Evolutionary conservation across 1,140 invertebrate genomes (phyloP).

Genomic region (Marisa cornuarietis): DNA sequence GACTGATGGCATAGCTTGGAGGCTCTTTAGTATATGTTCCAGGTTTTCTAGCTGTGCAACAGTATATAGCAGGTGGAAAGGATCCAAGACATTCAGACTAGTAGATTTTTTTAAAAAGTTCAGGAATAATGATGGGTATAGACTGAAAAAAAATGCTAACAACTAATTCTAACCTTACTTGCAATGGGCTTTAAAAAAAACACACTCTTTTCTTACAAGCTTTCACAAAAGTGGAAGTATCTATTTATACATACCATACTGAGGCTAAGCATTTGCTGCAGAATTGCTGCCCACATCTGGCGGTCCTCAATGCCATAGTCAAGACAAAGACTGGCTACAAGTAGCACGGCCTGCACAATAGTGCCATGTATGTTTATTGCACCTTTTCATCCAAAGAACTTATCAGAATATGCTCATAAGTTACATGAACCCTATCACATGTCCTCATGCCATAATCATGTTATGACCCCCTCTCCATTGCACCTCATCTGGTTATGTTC

Average conservation of each 20-base stretch:
- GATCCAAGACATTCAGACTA: too few relatives aligned
- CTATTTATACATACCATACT: conserved; percentile 38
- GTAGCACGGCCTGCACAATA: conserved; percentile 40
- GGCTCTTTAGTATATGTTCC: conserved; percentile 42
- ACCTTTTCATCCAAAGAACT: not conserved
- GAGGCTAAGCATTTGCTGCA: conserved; percentile 46
- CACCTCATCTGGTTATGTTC: too few relatives aligned
- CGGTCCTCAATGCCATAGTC: conserved; percentile 48
- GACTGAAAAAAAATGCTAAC: too few relatives aligned
- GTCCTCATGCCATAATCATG: not conserved
- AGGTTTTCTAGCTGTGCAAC: conserved; percentile 34
- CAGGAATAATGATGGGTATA: too few relatives aligned
- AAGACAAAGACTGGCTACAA: conserved; percentile 48
- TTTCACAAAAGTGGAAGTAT: too few relatives aligned
- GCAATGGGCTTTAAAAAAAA: too few relatives aligned
- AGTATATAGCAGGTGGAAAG: too few relatives aligned
- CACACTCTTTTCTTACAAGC: too few relatives aligned
- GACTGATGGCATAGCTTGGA: conserved; percentile 38
- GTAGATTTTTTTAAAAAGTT: too few relatives aligned
- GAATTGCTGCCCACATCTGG: conserved; percentile 46
- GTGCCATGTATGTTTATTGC: not conserved
- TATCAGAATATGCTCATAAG: too few relatives aligned
- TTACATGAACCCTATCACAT: not conserved
- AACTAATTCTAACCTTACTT: too few relatives aligned
- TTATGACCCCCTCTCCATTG: too few relatives aligned